Evolutionary conservation across 2,113 vertebrate species (phyloP).

Genomic region (Cyphomyrus plagiostoma): DNA sequence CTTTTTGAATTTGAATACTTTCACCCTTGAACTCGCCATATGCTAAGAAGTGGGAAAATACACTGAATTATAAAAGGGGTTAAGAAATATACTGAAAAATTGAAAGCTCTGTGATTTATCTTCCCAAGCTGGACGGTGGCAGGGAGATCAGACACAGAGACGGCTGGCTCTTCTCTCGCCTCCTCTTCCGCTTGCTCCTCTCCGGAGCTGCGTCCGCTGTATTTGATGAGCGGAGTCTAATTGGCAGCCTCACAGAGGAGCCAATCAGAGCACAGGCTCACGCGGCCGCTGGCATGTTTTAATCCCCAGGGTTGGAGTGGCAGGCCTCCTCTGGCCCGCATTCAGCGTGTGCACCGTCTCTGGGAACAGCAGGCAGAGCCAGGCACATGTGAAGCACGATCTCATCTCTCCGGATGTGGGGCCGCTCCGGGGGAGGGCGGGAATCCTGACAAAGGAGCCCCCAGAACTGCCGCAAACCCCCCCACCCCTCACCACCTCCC

Average conservation of each 20-base stretch:
- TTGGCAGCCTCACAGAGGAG: constrained; percentile 6
- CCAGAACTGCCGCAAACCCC: neutral
- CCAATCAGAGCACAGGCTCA: neutral
- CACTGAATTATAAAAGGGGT: neutral
- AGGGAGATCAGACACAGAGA: constrained; percentile 11
- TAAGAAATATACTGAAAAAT: neutral
- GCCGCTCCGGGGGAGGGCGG: neutral
- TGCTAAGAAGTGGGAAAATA: neutral
- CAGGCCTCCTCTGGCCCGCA: neutral
- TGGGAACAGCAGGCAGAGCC: neutral
- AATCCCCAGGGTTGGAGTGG: neutral
- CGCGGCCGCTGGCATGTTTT: neutral
- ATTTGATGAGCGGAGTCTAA: constrained; percentile 5
- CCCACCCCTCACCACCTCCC: too few species aligned
- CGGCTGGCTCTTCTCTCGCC: neutral
- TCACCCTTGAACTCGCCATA: constrained; percentile 12
- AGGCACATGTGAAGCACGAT: neutral
- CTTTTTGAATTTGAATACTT: constrained; percentile 11
- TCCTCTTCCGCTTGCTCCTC: neutral
- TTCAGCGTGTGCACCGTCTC: neutral
- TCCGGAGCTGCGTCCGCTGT: neutral
- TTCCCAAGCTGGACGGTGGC: neutral
- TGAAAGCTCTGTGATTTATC: neutral
- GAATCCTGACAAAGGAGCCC: neutral
- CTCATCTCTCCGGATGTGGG: neutral